Conservation (phyloP, 2,888 invertebrate genomes). For the Teinopalpus imperialis region DNA sequence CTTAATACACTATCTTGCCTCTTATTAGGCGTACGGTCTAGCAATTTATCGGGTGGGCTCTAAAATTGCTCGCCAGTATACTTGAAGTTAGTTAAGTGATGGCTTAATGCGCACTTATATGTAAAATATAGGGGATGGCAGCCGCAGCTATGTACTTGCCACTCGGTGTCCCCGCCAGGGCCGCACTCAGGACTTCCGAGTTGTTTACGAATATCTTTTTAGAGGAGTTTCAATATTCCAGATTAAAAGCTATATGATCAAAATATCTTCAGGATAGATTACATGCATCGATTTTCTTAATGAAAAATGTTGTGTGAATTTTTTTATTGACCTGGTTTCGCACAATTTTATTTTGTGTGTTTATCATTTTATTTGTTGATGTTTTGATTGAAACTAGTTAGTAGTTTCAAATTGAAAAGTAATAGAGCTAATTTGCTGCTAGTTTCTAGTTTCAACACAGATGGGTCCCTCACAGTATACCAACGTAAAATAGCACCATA, state of each 20-base stretch:
- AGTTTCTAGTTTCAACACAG: too few species aligned
- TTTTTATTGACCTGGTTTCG: too few species aligned
- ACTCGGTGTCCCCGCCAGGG: constrained; percentile 12
- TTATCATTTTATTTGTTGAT: too few species aligned
- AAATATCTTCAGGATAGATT: not conserved
- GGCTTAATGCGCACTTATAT: constrained; percentile 56
- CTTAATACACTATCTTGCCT: constrained; percentile 58
- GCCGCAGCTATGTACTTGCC: constrained; percentile 5
- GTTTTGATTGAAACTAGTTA: too few species aligned
- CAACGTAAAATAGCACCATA: too few species aligned
- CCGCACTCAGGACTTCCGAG: constrained; percentile 1
- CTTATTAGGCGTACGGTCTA: constrained; percentile 68
- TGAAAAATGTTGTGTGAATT: too few species aligned
- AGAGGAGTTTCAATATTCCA: constrained; percentile 6
- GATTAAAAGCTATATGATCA: constrained; percentile 3
- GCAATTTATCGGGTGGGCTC: constrained; percentile 68
- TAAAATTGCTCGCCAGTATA: constrained; percentile 61
- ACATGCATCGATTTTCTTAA: not conserved
- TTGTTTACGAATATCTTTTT: constrained; percentile 12
- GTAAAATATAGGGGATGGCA: constrained; percentile 41
- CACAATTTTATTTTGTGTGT: too few species aligned
- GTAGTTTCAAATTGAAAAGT: too few species aligned
- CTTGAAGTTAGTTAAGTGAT: constrained; percentile 56
- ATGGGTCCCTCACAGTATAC: too few species aligned
- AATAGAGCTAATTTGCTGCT: too few species aligned